A percentile compares a stretch with the other conserved stretches of the same genome.
These are phyloP conservation scores for Nymphalis c-album DNA, from an alignment of 2,888 invertebrate species.

Conservation along the genomic window DNA sequence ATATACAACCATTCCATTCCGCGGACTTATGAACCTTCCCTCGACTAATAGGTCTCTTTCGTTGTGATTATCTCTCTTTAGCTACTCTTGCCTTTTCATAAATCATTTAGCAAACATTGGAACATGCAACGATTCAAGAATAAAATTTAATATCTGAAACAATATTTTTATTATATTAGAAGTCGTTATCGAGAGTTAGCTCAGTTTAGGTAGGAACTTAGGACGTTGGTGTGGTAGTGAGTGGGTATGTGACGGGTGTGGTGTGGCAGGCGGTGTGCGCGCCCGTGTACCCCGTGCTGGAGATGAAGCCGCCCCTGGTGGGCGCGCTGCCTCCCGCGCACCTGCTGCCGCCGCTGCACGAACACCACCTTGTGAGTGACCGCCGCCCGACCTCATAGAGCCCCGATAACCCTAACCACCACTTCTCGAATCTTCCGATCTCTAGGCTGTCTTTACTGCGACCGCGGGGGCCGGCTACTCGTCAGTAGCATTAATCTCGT, in stretches of 20 bases:
- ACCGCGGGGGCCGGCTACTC: neutral
- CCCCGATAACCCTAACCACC: conserved; percentile 16
- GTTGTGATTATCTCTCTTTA: too few species aligned
- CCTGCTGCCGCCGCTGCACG: conserved; percentile 84
- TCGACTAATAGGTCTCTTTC: too few species aligned
- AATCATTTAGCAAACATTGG: too few species aligned
- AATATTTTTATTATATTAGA: too few species aligned
- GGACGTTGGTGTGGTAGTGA: neutral
- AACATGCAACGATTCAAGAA: too few species aligned
- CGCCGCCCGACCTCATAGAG: conserved; percentile 51
- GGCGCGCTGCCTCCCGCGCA: conserved; percentile 78
- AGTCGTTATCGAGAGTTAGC: neutral
- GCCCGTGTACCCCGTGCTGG: conserved; percentile 81
- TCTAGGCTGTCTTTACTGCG: conserved; percentile 10
- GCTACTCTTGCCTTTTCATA: too few species aligned
- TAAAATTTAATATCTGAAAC: too few species aligned
- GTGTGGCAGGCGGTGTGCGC: conserved; percentile 74
- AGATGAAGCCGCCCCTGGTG: conserved; percentile 77
- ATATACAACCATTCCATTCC: too few species aligned
- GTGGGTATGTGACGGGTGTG: conserved; percentile 30
- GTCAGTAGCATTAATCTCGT: too few species aligned
- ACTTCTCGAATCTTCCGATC: conserved; percentile 2
- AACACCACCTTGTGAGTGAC: conserved; percentile 83
- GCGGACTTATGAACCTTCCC: too few species aligned
- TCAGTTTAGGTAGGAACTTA: neutral